Base-by-base conservation (phyloP, 2,797 vertebrate genomes). In the Cynodonichthys magdalenae region DNA sequence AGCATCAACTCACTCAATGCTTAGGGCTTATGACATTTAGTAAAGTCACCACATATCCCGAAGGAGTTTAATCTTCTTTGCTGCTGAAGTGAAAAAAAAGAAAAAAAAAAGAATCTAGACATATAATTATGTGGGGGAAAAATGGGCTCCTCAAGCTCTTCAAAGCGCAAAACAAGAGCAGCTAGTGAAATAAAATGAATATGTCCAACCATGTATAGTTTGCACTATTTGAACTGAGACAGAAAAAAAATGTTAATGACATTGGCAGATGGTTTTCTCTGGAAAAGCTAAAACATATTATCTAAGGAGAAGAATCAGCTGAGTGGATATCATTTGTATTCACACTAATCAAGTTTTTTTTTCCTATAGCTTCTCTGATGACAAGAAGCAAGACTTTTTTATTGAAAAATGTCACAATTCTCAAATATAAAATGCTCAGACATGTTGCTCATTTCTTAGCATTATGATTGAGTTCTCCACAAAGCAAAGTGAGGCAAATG, bases 81-180 rank as follows among this genome's bases (percentile, higher is more conserved):
- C 36, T 54, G 28, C 65, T 70, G 6, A 68, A 77, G 63, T 48
- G 18, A 66, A 71, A 69, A 61, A 65, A 27, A 50, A 28, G 3
- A 27, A 60, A 69, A 53, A 54, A 69, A 48, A 53, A 54, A 69
- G 45, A 31, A 50, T 80, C 36, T 20, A 84, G 59, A 81, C 75
- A 57, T 84, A 77, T 88, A 82, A 89, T 89, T 90, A 88, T 77
- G 75, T 76, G 74, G 66, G 67, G 68, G 72, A 76, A 67, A 53
- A 63, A 41, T 72, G 36, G 29, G 51, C 71, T 54, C 71, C 61
- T 49, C 49, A 75, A 75, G 45, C 42, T 42, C 47, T 74, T 46
- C 64, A 42, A 76, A 68, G 44, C 55, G 36, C 71, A 59, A 28
- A 44, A 41, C 24, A 39, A 64, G 57, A 71, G 19, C 44, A 75